Conservation (phyloP, 2,888 invertebrate genomes). For the Carpatolechia fugitivella region DNA sequence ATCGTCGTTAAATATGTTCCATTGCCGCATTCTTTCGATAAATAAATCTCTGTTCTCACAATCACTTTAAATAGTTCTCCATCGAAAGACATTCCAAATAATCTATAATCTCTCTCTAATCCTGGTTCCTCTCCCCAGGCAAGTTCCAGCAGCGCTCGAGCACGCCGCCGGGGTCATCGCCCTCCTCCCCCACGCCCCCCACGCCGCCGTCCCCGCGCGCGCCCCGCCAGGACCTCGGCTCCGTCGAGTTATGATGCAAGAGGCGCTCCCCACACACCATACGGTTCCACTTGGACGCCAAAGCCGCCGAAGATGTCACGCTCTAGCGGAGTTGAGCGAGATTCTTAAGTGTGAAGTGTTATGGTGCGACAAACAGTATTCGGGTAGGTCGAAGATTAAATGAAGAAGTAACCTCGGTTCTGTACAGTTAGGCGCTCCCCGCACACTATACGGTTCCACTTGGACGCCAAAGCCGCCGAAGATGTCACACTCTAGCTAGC, state of each 20-base stretch:
- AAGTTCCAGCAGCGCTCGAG: conserved; percentile 87
- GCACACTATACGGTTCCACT: conserved; percentile 20
- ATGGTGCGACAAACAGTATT: no score
- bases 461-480: not conserved
- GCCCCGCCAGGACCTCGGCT: conserved; percentile 86
- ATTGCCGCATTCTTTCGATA: no score
- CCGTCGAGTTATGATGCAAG: conserved; percentile 81
- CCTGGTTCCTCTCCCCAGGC: no score
- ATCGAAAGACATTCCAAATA: no score
- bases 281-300: conserved; percentile 16
- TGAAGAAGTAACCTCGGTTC: conserved; percentile 87
- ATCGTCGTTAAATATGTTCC: no score
- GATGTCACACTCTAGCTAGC: not conserved
- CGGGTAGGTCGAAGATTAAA: no score
- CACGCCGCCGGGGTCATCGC: conserved; percentile 67
- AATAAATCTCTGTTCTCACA: no score
- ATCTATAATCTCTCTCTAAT: no score
- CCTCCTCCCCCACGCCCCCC: conserved; percentile 82
- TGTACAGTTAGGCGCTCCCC: conserved; percentile 75
- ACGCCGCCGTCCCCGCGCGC: conserved; percentile 64
- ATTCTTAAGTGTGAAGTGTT: no score
- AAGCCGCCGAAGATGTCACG: not conserved
- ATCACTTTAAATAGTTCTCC: no score
- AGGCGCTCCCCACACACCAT: conserved; percentile 14
- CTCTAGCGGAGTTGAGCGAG: not conserved